phyloP scores from a whole-genome alignment of 2,113 vertebrate species.

The Pagrus major region DNA sequence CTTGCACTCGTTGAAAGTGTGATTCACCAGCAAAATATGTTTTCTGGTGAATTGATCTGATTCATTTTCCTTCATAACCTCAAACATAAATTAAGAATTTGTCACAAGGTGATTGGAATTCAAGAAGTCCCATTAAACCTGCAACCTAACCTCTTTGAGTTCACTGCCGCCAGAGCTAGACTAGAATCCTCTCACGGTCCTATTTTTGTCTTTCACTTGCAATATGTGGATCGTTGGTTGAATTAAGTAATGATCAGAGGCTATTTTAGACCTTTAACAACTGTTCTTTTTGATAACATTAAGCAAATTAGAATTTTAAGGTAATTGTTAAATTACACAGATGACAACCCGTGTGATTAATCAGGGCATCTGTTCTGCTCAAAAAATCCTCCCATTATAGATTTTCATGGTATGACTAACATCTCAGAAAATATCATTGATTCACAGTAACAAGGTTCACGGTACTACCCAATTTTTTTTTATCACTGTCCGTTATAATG shows the following conservation, averaged over 20 bases:
- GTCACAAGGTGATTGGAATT: neutral
- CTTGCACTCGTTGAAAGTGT: neutral
- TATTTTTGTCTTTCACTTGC: neutral
- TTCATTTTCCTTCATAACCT: neutral
- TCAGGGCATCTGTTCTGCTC: no score
- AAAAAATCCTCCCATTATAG: no score
- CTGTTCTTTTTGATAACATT: neutral
- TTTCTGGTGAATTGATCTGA: neutral
- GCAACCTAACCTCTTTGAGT: neutral
- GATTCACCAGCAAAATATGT: conserved; percentile 10
- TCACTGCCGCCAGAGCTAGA: neutral
- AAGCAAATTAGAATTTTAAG: no score
- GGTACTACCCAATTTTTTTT: no score
- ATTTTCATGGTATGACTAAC: no score
- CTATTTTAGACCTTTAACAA: neutral
- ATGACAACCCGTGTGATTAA: no score
- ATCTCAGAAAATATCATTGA: no score
- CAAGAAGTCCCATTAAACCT: neutral
- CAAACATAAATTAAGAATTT: neutral
- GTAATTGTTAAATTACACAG: no score
- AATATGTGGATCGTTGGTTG: neutral
- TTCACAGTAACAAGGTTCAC: no score
- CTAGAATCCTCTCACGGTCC: neutral
- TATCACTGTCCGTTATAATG: no score
- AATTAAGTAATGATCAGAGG: neutral